Conservation (phyloP, 2,888 invertebrate genomes). For the Alviniconcha strummeri region DNA sequence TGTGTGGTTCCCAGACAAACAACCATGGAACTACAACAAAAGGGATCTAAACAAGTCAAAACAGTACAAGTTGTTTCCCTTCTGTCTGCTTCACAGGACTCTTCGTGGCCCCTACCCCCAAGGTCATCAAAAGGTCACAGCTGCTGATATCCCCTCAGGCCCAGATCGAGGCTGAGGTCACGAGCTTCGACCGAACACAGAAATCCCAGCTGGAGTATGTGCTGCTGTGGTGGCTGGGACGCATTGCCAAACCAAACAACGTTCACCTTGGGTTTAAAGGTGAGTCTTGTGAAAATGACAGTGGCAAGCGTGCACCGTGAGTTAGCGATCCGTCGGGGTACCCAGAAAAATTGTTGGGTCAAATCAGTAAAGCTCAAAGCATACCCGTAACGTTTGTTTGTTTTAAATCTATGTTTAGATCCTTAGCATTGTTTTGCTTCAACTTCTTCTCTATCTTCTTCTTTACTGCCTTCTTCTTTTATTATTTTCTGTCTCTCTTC, state of each 20-base stretch:
- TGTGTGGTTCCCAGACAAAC: not conserved
- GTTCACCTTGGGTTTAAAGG: constrained; percentile 60
- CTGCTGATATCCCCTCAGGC: constrained; percentile 46
- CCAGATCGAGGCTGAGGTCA: constrained; percentile 44
- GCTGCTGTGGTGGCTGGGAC: constrained; percentile 57
- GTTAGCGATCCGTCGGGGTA: too few species aligned
- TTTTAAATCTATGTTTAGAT: too few species aligned
- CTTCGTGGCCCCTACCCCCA: constrained; percentile 52
- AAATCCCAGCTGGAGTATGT: constrained; percentile 64
- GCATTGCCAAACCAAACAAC: constrained; percentile 49
- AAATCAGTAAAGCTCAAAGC: not conserved
- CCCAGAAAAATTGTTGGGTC: not conserved
- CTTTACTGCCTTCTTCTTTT: too few species aligned
- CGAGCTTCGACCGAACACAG: constrained; percentile 47
- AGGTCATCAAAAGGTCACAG: constrained; percentile 54
- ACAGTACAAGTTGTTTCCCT: too few species aligned
- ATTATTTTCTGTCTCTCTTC: too few species aligned
- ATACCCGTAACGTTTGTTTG: too few species aligned
- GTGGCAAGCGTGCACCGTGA: not conserved
- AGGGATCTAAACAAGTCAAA: too few species aligned
- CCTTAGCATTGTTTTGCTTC: too few species aligned
- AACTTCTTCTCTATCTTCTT: too few species aligned
- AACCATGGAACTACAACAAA: too few species aligned
- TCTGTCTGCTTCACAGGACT: constrained; percentile 45
- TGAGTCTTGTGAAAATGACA: constrained; percentile 31